Base-by-base conservation (phyloP, 2,113 vertebrate genomes). In the Abramis brama region DNA sequence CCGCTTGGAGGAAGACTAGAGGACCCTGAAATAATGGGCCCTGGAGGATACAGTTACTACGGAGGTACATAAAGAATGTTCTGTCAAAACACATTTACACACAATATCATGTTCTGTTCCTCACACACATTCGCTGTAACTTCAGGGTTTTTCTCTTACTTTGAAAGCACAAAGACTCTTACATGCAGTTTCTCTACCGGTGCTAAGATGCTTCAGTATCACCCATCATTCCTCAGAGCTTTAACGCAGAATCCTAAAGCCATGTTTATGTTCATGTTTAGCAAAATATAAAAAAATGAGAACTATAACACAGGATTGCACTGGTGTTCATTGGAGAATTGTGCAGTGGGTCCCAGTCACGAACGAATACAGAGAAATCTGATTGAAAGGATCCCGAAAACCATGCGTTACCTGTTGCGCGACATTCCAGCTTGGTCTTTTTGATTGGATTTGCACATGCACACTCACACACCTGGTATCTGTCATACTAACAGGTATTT, bases 21-120 rank as follows among this genome's bases (percentile, higher is more conserved):
- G 78, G 98, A 99, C 78, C 95, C 97, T 1, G 98, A 99, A 87
- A 97, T 99, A 91, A 88, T 98, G 91, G 97, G 96, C 86, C 96
- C 97, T 3, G 96, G 96, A 5, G 97, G 97, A 12, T 99, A 98
- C 88, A 96, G 96, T 2, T 99, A 98, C 92, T 99, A 99, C 2
- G 97, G 97, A 96, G 98, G 98, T 99, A 96, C 94, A 89, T 43
- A 17, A 55, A 45, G 39, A 36, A 62, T 55, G 1, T 21, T 47
- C 30, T 60, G 33, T 82, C 60, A 19, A 33, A 15, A 68, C 25
- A 87, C 64, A 79, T 59, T 76, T 27, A 83, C 21, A 74, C 55
- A 19, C 15, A 74, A 15, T 19, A 17, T 30, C 17, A 8, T 13
- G 9, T 62, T 76, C 21, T 11, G 52, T 73, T 39, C 78, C 15